A percentile compares a stretch with the other conserved stretches of the same genome.
Evolutionary conservation across 2,797 vertebrate species (phyloP).

Genomic region (Streptopelia turtur): DNA sequence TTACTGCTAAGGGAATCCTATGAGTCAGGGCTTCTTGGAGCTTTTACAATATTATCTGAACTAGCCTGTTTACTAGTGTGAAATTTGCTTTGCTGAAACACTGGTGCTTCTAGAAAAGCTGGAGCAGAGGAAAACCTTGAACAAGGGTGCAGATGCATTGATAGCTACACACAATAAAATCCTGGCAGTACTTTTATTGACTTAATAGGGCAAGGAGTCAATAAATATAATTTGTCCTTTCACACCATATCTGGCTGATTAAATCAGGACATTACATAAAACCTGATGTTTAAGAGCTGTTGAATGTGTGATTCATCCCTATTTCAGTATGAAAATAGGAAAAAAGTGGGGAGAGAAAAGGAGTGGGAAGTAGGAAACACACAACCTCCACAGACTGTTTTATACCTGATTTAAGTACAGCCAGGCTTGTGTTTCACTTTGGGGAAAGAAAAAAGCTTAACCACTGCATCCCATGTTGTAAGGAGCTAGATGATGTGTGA

Average conservation of each 20-base stretch:
- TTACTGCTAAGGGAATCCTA: neutral
- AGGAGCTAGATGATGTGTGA: neutral
- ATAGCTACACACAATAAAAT: neutral
- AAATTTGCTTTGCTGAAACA: neutral
- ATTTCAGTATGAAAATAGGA: neutral
- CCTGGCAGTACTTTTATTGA: neutral
- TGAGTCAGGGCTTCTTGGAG: neutral
- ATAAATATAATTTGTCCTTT: neutral
- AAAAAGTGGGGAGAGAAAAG: neutral
- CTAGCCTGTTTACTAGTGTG: neutral
- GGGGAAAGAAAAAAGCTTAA: neutral
- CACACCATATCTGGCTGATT: neutral
- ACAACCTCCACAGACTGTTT: neutral
- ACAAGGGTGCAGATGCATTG: neutral
- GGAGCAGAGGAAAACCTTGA: neutral
- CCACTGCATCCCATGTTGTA: neutral
- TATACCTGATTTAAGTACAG: neutral
- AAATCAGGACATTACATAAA: neutral
- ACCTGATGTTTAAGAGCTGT: neutral
- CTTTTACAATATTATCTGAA: neutral
- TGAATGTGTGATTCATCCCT: neutral
- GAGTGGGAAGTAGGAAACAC: neutral
- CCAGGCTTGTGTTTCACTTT: neutral
- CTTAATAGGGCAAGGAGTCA: neutral
- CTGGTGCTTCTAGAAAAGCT: neutral